Evolutionary conservation across 2,888 invertebrate species (phyloP).

Genomic region (Athetis lepigone): DNA sequence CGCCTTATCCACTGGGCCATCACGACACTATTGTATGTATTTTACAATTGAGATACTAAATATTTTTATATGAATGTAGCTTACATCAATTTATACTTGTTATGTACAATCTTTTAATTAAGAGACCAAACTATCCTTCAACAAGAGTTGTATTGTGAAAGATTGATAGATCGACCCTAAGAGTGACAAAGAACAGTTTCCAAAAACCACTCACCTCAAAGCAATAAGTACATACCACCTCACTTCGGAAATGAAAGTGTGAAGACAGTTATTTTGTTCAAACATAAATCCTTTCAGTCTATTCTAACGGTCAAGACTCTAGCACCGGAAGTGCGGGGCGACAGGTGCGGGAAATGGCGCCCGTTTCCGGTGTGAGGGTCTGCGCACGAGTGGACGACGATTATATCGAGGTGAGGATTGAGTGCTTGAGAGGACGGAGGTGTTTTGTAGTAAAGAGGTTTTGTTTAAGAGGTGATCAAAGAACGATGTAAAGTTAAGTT

Average conservation of each 20-base stretch:
- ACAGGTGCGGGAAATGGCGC: slow-evolving; percentile 87
- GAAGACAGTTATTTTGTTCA: slow-evolving; percentile 54
- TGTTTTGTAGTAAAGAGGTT: slow-evolving; percentile 18
- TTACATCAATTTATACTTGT: too few relatives aligned
- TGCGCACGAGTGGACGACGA: slow-evolving; percentile 56
- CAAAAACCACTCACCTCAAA: slow-evolving; percentile 18
- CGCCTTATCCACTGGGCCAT: too few relatives aligned
- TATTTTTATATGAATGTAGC: too few relatives aligned
- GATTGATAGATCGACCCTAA: not conserved
- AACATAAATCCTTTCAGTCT: slow-evolving; percentile 57
- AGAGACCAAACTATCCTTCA: too few relatives aligned
- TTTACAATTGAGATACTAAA: too few relatives aligned
- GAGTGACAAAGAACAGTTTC: not conserved
- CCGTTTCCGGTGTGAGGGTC: slow-evolving; percentile 74
- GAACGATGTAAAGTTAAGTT: too few relatives aligned
- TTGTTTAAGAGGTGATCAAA: slow-evolving; percentile 17
- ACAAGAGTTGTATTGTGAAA: too few relatives aligned
- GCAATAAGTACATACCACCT: not conserved
- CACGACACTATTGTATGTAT: too few relatives aligned
- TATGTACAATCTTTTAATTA: too few relatives aligned
- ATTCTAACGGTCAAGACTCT: slow-evolving; percentile 69
- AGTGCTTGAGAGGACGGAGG: slow-evolving; percentile 8
- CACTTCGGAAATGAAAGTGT: slow-evolving; percentile 44
- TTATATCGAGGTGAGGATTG: slow-evolving; percentile 50
- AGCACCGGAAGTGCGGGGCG: slow-evolving; percentile 83